Base-by-base conservation (phyloP, 2,888 invertebrate species). In the Lithosia quadra region DNA sequence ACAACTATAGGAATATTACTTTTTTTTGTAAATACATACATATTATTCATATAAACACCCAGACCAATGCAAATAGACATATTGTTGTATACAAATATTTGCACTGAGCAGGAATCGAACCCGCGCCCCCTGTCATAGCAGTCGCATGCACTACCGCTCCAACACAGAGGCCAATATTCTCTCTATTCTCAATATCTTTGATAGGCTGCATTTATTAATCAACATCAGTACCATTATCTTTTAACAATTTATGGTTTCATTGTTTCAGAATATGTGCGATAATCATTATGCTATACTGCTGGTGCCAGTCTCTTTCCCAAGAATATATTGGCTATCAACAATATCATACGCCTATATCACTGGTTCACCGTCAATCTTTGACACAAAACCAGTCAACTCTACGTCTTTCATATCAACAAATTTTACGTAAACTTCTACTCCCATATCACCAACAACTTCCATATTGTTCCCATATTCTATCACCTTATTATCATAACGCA, bases 231-330 rank as follows among this genome's bases (percentile, higher is more conserved):
- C 2, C 28, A 28, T 28, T 28, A 28, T 28, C 5, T 28, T 28
- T 28, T 28, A 28, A 28, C 5, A n/a, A 21, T 21, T 5, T 55
- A n/a, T 13, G 5, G 33, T 34, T 56, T 18, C n/a, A 49, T 58
- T 59, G 58, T 65, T 65, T 49, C 58, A 65, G 65, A 33, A 57
- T 65, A 21, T 43, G 18, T 33, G 33, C 65, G 11, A 49, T 58
- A 49, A 33, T 49, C 8, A 33, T 58, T 11, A 58, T 58, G 9
- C 18, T 65, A 21, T 65, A 58, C 13, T 65, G 57, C 33, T 65
- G 43, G 22, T 18, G 18, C 15, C 24, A 49, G 22, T 22, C 55
- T 8, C 34, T 34, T 22, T 63, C 63, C 7, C 21, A 63, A 18
- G 53, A 55, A 10, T 34, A 34, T n/a, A 33, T 34, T 34, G 36